Conservation (phyloP, 2,888 invertebrate genomes). For the Drosophila atroscutellata region DNA sequence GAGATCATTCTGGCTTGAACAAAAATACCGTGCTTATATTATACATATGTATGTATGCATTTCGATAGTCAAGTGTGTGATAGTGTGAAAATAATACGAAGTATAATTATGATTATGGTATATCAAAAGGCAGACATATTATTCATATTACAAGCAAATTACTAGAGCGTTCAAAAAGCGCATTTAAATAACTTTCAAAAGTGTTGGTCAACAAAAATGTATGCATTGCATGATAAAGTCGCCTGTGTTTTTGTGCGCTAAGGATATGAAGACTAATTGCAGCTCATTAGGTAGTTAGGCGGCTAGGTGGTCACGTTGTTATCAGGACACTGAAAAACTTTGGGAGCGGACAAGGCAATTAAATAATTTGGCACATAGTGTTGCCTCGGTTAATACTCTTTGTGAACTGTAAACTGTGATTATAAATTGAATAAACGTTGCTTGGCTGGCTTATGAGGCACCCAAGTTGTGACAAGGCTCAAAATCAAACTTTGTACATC, state of each 20-base stretch:
- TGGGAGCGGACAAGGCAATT: constrained; percentile 45
- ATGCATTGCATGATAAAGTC: constrained; percentile 47
- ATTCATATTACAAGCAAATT: neutral
- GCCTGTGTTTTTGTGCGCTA: constrained; percentile 10
- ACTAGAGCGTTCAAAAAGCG: neutral
- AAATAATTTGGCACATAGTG: constrained; percentile 33
- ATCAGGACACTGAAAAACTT: constrained; percentile 44
- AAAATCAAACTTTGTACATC: constrained; percentile 27
- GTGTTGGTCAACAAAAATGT: constrained; percentile 32
- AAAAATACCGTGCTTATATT: neutral
- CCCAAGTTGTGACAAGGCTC: constrained; percentile 28
- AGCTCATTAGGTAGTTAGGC: constrained; percentile 53
- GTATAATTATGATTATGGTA: neutral
- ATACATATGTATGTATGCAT: neutral
- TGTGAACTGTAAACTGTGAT: constrained; percentile 10
- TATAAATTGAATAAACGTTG: constrained; percentile 28
- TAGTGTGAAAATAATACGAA: neutral
- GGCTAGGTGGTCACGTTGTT: constrained; percentile 41
- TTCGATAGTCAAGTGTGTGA: neutral
- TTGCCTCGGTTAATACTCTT: constrained; percentile 12
- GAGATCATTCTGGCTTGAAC: neutral
- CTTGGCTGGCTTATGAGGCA: constrained; percentile 12
- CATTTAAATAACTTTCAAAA: neutral
- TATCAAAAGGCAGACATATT: neutral
- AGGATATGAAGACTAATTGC: constrained; percentile 60